A percentile compares a stretch with the other conserved stretches of the same genome.
Evolutionary conservation across 2,888 invertebrate genomes (phyloP).

Genomic region (Anoncus sp.): DNA sequence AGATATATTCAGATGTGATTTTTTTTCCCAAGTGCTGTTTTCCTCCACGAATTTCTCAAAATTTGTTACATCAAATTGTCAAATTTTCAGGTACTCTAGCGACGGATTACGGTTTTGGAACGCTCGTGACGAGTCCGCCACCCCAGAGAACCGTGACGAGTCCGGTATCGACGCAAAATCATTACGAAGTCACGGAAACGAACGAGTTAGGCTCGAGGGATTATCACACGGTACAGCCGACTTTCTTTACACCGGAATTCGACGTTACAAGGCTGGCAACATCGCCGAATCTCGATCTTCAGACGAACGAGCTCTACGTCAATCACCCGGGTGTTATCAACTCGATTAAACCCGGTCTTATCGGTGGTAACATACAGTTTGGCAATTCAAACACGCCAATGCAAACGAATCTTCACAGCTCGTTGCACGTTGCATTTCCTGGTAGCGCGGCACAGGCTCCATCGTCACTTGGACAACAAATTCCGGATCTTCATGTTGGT

Average conservation of each 20-base stretch:
- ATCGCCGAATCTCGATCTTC: conserved; percentile 70
- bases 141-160: conserved; percentile 70
- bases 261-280: conserved; percentile 72
- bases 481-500: conserved; percentile 77
- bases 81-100: conserved; percentile 33
- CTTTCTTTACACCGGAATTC: conserved; percentile 73
- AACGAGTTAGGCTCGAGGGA: conserved; percentile 72
- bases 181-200: conserved; percentile 79
- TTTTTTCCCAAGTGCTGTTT: too few relatives aligned
- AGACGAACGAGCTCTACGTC: conserved; percentile 74
- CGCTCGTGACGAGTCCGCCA: conserved; percentile 67
- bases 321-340: conserved; percentile 67
- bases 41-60: too few relatives aligned
- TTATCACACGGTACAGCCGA: conserved; percentile 71
- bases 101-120: conserved; percentile 66
- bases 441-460: conserved; percentile 70
- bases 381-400: conserved; percentile 72
- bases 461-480: conserved; percentile 67
- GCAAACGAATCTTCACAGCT: conserved; percentile 79
- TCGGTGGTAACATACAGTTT: conserved; percentile 70
- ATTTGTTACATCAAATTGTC: background rate
- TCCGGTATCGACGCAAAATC: conserved; percentile 69
- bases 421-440: conserved; percentile 77
- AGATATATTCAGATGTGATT: too few relatives aligned
- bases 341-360: conserved; percentile 54